Evolutionary conservation across 2,113 vertebrate genomes (phyloP).

Genomic region (Cricetomys ansorgei): DNA sequence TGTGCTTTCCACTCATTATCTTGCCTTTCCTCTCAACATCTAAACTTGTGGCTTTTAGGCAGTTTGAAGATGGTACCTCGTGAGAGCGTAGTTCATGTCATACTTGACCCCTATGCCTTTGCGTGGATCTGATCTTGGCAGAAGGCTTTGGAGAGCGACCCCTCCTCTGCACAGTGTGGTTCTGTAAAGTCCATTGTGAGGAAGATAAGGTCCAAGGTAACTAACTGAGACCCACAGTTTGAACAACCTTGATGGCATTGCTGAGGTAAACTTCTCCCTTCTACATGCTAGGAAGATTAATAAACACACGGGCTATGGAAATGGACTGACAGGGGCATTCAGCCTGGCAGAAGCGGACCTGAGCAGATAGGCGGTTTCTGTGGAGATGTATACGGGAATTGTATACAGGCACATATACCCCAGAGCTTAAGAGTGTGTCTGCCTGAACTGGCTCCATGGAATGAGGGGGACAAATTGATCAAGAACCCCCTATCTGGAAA

Average conservation of each 20-base stretch:
- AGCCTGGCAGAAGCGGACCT: neutral
- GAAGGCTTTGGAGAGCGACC: neutral
- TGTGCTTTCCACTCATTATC: too few relatives aligned
- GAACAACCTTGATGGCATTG: neutral
- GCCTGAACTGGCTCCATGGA: fast-evolving
- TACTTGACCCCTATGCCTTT: neutral
- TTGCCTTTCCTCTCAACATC: neutral
- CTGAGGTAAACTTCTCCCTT: neutral
- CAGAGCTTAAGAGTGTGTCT: neutral
- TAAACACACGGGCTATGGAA: neutral
- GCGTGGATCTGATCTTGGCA: neutral
- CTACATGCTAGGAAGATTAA: neutral
- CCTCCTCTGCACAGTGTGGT: too few relatives aligned
- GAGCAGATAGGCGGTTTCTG: neutral
- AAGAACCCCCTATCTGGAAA: neutral
- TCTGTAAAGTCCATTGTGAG: neutral
- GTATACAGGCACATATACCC: neutral
- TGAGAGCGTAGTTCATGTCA: neutral
- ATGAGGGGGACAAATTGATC: neutral
- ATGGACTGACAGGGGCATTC: neutral
- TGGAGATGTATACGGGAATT: neutral
- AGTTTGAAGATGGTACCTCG: neutral
- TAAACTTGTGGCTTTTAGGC: neutral
- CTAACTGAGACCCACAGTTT: neutral
- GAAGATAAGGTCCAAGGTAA: neutral